Evolutionary conservation across 2,888 invertebrate genomes (phyloP).

Genomic region (Tholera decimalis): DNA sequence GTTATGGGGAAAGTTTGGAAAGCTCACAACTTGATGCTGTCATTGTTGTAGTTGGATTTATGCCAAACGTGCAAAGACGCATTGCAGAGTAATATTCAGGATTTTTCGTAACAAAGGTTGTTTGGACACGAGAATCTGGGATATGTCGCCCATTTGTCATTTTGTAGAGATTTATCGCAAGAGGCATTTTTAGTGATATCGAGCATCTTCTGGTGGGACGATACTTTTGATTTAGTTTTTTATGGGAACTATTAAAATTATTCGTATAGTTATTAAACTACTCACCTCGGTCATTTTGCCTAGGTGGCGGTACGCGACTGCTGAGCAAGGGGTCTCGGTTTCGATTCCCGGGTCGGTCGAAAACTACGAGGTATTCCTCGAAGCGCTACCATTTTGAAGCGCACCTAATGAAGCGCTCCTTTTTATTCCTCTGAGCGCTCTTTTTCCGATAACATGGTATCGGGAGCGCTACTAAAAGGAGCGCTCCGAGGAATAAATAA

Average conservation of each 20-base stretch:
- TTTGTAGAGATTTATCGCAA: slow-evolving; percentile 38
- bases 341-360: too few relatives aligned
- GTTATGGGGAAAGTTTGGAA: slow-evolving; percentile 76
- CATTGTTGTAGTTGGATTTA: slow-evolving; percentile 81
- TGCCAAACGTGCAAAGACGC: slow-evolving; percentile 84
- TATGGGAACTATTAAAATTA: slow-evolving; percentile 7
- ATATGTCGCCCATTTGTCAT: slow-evolving; percentile 41
- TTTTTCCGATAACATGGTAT: too few relatives aligned
- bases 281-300: too few relatives aligned
- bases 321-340: too few relatives aligned
- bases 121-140: slow-evolving; percentile 36
- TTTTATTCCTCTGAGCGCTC: too few relatives aligned
- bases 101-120: slow-evolving; percentile 53
- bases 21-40: slow-evolving; percentile 79
- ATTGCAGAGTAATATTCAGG: slow-evolving; percentile 75
- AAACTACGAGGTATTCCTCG: too few relatives aligned
- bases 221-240: slow-evolving; percentile 8
- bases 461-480: too few relatives aligned
- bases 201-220: slow-evolving; percentile 2
- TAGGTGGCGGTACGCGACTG: too few relatives aligned
- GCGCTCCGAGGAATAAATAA: too few relatives aligned
- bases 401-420: too few relatives aligned
- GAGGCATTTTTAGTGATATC: neutral
- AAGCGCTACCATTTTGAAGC: too few relatives aligned
- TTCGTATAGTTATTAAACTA: neutral